Evolutionary conservation across 2,797 vertebrate species (phyloP), one percentile per base, ranked within the genome.

Genomic region (Falco naumanni): DNA sequence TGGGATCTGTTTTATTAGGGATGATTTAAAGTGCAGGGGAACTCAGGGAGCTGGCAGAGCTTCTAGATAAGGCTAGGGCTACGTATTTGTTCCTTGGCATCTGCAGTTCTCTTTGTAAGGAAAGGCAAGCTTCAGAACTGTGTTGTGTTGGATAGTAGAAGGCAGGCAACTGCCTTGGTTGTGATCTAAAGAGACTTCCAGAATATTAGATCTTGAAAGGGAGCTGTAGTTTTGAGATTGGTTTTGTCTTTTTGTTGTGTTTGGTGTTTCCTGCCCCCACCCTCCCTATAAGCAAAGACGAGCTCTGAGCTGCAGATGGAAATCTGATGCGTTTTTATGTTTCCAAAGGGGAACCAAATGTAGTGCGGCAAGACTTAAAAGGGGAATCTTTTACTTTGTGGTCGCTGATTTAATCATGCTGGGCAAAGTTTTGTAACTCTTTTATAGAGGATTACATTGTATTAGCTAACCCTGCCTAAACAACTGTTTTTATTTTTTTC

Each of bases 391-490:
- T 91, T 47, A 31, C 45, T 82, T 83, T 90, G 88, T 89, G 93
- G 96, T 92, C 87, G 41, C 29, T 90, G 84, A 83, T 89, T 86
- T 89, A 91, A 84, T 94, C 51, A 68, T 69, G 33, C 22, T 94
- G 53, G 68, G 25, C 47, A 70, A 91, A 93, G 66, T 61, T 3
- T 61, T 3, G 5, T 81, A 89, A 78, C 69, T 94, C 50, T 85
- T 93, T 88, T 80, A 18, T 33, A 51, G 60, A 66, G 39, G 13
- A 20, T 43, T 77, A 80, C 39, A 31, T 84, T 81, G 19, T 22
- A 47, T 82, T 91, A 89, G 54, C 34, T 76, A 91, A 72, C 21
- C 6, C 43, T 79, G 50, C 39, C 33, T 63, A 65, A 76, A 74
- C 10, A n/a, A 22, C 20, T 50, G 18, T 25, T 65, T 75, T 63